Conservation (phyloP, 2,797 vertebrate genomes). For the Poeciliopsis presidionis region DNA sequence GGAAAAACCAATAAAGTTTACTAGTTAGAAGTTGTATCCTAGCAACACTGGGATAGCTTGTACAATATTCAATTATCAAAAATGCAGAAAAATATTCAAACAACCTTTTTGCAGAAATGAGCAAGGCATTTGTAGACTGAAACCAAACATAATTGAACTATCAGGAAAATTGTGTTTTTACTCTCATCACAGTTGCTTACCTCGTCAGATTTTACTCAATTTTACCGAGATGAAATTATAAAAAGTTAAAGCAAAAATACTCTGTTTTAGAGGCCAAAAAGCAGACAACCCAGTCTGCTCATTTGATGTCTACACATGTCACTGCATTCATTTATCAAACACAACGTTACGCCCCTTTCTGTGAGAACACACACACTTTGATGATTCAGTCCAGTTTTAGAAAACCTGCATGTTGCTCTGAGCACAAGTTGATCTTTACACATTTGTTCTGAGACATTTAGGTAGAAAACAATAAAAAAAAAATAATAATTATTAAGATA, state of each 20-base stretch:
- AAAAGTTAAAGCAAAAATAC: neutral
- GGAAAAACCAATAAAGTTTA: neutral
- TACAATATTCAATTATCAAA: neutral
- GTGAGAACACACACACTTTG: neutral
- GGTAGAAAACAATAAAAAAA: neutral
- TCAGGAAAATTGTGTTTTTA: neutral
- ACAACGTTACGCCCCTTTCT: constrained; percentile 6
- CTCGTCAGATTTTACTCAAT: neutral
- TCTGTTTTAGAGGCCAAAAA: constrained; percentile 55
- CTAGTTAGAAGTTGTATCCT: neutral
- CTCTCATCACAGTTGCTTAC: neutral
- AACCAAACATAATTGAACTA: neutral
- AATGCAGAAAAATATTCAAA: neutral
- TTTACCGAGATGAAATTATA: neutral
- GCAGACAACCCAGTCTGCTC: constrained; percentile 24
- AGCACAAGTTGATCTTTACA: neutral
- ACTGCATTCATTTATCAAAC: constrained; percentile 25
- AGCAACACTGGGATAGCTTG: neutral
- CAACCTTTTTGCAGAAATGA: neutral
- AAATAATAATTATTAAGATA: neutral
- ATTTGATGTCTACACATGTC: constrained; percentile 19
- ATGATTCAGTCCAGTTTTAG: neutral
- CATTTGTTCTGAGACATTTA: neutral
- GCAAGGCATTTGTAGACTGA: neutral
- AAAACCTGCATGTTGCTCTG: neutral